Evolutionary conservation across 2,888 invertebrate species (phyloP), one percentile per base, ranked within the genome.

Genomic region (Cryptocephalus primarius): DNA sequence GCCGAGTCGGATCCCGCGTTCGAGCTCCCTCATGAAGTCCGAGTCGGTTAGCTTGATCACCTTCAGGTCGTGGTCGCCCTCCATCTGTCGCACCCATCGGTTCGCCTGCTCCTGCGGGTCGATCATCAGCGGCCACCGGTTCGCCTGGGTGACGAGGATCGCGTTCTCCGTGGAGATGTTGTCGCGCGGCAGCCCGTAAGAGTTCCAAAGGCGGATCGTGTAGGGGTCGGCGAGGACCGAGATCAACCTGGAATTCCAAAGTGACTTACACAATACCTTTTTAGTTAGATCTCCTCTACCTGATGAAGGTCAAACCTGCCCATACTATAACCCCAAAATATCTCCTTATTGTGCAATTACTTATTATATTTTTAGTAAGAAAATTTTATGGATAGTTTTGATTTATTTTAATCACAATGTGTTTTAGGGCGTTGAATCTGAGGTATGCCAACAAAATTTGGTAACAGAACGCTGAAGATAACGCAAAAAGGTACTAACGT

Each of bases 91-190:
- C 45, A 94, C 85, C 93, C 93, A 94, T 48, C 88, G 79, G 70
- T 90, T 92, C 0, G 93, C 93, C 79, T 94, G 93, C 64, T 92
- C 92, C 66, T 95, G 93, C 0, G 95, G 95, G 71, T 95, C 94
- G 50, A 94, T 91, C 79, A 93, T 89, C 12, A 95, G 75, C 0
- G 94, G 91, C 91, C 89, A 89, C 10, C 87, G 75, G 8, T 85
- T 79, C 3, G 83, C 87, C 60, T 78, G 80, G 11, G 84, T 91
- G 40, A 92, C 91, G 57, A 94, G 78, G 51, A 95, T 86, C 8
- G 89, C 94, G 69, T 94, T 95, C 69, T 94, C 93, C 2, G 90
- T 88, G 9, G 93, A 93, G 46, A 92, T 83, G 33, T 77, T 72
- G 67, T 95, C 94, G 51, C 87, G 78, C 0, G 95, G 95, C 43